These are phyloP conservation scores for Clytia hemisphaerica DNA, from an alignment of 30 jellyfish, hydroid and myxozoan species.

Conservation along the genomic window DNA sequence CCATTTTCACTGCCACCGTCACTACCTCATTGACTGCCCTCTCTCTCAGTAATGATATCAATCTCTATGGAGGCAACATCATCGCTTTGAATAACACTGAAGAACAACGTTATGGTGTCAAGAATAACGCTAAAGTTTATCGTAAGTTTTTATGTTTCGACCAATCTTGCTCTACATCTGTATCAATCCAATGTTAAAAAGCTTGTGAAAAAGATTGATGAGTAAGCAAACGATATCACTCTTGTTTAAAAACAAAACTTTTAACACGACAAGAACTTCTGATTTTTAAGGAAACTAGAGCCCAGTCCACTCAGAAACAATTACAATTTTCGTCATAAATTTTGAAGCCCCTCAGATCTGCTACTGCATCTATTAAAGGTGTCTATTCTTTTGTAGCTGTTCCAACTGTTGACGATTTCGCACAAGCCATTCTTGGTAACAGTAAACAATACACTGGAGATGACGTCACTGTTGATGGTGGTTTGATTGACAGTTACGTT, in stretches of 20 bases:
- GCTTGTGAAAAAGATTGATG: too few species aligned
- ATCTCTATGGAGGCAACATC: conserved; percentile 74
- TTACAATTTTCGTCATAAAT: too few species aligned
- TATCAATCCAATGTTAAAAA: too few species aligned
- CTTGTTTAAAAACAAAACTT: too few species aligned
- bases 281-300: not conserved
- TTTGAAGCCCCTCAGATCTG: too few species aligned
- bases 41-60: conserved; percentile 88
- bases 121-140: conserved; percentile 74
- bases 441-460: not conserved
- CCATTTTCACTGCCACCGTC: conserved; percentile 96
- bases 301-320: not conserved
- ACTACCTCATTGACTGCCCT: conserved; percentile 96
- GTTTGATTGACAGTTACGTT: conserved; percentile 94
- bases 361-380: too few species aligned
- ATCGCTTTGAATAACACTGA: conserved; percentile 83
- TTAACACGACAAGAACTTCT: not conserved
- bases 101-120: conserved; percentile 96
- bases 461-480: conserved; percentile 65
- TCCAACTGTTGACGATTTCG: conserved; percentile 43
- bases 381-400: conserved; percentile 42
- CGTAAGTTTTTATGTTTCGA: conserved; percentile 37
- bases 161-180: too few species aligned
- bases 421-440: conserved; percentile 33
- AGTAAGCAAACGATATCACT: too few species aligned